phyloP scores from a whole-genome alignment of 2,888 invertebrate species.

The Barypeithes pellucidus region DNA sequence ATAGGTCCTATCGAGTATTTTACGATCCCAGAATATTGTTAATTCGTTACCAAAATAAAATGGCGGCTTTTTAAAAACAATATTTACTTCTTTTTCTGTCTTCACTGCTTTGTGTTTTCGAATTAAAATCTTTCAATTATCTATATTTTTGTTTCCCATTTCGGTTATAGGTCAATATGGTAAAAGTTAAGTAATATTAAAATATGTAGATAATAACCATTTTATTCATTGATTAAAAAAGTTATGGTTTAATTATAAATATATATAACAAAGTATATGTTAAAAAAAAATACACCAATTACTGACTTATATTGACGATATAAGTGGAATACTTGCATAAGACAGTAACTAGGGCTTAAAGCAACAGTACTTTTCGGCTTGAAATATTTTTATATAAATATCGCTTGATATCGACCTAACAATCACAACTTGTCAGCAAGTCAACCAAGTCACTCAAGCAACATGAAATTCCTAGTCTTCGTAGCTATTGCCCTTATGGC shows the following conservation, averaged over 20 bases:
- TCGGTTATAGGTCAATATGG: too few relatives aligned
- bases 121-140: too few relatives aligned
- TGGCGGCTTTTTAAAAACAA: too few relatives aligned
- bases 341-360: background rate
- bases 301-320: background rate
- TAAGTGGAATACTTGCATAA: background rate
- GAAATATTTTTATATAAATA: conserved; percentile 7
- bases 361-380: background rate
- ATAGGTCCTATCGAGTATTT: too few relatives aligned
- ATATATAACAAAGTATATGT: background rate
- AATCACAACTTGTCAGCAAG: conserved; percentile 12
- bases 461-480: conserved; percentile 57
- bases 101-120: too few relatives aligned
- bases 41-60: too few relatives aligned
- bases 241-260: background rate
- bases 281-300: background rate
- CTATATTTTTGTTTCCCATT: too few relatives aligned
- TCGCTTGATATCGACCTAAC: background rate
- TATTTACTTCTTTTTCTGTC: too few relatives aligned
- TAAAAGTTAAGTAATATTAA: too few relatives aligned
- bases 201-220: too few relatives aligned
- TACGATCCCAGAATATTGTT: too few relatives aligned
- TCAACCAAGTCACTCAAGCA: conserved; percentile 16
- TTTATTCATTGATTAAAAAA: too few relatives aligned
- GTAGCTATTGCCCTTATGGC: conserved; percentile 55